Percentiles rank a stretch among this genome's conserved stretches.
Evolutionary conservation across 2,113 vertebrate species (phyloP).

Genomic region (Proteles cristata): DNA sequence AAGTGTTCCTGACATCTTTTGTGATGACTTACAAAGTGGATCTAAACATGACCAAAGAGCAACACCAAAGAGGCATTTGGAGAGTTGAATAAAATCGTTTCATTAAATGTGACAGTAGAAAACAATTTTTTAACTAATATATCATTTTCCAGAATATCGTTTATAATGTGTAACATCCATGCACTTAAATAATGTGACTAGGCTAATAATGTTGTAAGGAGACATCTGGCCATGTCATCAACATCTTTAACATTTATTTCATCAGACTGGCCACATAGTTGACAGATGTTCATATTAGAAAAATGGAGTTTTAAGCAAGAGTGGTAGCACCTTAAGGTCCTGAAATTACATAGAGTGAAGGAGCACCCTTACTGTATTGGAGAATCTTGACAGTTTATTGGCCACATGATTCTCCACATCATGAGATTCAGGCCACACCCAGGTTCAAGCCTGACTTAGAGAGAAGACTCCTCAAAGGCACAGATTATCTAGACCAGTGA

Average conservation of each 20-base stretch:
- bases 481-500: background rate
- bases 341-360: background rate
- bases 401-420: background rate
- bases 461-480: background rate
- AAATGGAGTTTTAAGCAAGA: background rate
- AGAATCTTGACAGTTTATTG: background rate
- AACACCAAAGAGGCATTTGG: background rate
- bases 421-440: background rate
- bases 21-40: background rate
- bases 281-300: background rate
- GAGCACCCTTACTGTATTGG: rapidly evolving
- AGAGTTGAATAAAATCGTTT: background rate
- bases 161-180: background rate
- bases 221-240: background rate
- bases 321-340: background rate
- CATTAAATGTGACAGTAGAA: background rate
- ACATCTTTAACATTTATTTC: background rate
- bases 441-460: background rate
- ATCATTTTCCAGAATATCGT: background rate
- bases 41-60: background rate
- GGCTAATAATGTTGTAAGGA: background rate
- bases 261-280: background rate
- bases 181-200: background rate
- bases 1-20: background rate
- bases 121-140: background rate